Conservation (phyloP, 2,797 vertebrate species). For the Enteromius viviparus region DNA sequence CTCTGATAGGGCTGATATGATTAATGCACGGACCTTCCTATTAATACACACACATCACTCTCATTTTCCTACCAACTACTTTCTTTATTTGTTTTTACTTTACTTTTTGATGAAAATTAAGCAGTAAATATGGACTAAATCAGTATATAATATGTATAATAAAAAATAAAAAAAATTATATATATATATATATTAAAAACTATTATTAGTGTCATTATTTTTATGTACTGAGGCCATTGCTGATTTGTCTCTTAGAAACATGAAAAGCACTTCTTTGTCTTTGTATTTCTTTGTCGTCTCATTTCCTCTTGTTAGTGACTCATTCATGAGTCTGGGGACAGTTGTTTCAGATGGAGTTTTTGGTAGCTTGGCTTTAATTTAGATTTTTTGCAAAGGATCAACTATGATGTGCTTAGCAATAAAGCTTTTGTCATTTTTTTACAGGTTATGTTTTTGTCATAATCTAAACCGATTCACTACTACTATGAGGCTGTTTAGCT, state of each 20-base stretch:
- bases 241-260: background rate
- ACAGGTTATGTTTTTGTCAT: constrained; percentile 1
- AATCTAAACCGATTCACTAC: constrained; percentile 17
- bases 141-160: background rate
- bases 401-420: background rate
- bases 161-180: too few species aligned
- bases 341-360: constrained; percentile 26
- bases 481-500: constrained; percentile 4
- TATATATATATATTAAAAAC: background rate
- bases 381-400: background rate
- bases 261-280: background rate
- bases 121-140: background rate
- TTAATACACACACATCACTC: constrained; percentile 59
- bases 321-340: background rate
- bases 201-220: background rate
- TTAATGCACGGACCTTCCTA: constrained; percentile 61
- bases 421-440: background rate
- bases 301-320: constrained; percentile 20
- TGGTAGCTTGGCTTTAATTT: constrained; percentile 10
- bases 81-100: constrained; percentile 51
- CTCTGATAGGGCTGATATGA: constrained; percentile 60
- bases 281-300: constrained; percentile 3
- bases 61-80: constrained; percentile 45
- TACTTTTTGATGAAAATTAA: constrained; percentile 37
- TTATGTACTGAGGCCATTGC: background rate